Evolutionary conservation across 2,888 invertebrate species (phyloP).

Genomic region (Microdon myrmicae): DNA sequence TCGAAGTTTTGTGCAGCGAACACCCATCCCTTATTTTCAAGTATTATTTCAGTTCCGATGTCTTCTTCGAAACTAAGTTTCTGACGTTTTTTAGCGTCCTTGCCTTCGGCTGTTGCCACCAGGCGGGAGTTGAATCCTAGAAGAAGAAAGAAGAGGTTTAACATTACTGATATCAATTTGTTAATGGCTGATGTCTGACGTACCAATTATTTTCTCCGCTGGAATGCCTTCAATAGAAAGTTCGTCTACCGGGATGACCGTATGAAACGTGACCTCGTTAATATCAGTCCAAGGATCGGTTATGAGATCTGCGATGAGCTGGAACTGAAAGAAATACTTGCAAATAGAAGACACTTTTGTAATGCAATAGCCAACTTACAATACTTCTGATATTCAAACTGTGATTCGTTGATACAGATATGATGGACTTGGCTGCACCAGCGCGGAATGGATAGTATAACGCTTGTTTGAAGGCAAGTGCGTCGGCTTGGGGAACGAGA

Average conservation of each 20-base stretch:
- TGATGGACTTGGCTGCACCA: slow-evolving; percentile 78
- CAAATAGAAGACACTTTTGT: background rate
- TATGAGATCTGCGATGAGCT: slow-evolving; percentile 57
- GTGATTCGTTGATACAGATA: slow-evolving; percentile 74
- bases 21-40: slow-evolving; percentile 66
- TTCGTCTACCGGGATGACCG: slow-evolving; percentile 72
- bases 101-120: slow-evolving; percentile 74
- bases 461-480: slow-evolving; percentile 74
- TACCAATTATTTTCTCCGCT: slow-evolving; percentile 64
- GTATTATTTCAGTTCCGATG: slow-evolving; percentile 75
- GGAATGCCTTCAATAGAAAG: slow-evolving; percentile 68
- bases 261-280: slow-evolving; percentile 72
- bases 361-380: slow-evolving; percentile 54
- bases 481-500: slow-evolving; percentile 66
- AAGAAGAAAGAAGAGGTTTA: background rate
- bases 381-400: no score
- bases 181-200: slow-evolving; percentile 44
- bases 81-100: slow-evolving; percentile 70
- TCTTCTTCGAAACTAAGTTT: slow-evolving; percentile 71
- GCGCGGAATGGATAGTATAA: slow-evolving; percentile 79
- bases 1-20: slow-evolving; percentile 63
- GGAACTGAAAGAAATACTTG: slow-evolving; percentile 55
- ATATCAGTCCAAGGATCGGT: slow-evolving; percentile 67
- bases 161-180: slow-evolving; percentile 4
- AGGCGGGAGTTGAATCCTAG: slow-evolving; percentile 73